A percentile compares a stretch with the other conserved stretches of the same genome.
Conservation (phyloP, 2,888 invertebrate species). For the Falcaria lacertinaria region DNA sequence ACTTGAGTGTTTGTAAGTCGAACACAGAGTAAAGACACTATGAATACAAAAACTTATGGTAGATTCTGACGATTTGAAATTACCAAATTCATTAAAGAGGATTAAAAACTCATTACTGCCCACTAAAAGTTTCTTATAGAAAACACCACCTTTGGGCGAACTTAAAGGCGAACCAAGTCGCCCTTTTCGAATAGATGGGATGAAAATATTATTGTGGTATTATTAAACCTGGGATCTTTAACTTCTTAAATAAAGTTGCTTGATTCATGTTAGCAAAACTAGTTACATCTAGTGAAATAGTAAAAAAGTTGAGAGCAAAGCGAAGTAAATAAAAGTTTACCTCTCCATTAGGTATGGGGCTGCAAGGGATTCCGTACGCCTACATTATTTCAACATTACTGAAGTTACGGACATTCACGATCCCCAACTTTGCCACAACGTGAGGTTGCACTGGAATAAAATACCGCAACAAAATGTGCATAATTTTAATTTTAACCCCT, state of each 20-base stretch:
- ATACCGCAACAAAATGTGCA: constrained; percentile 45
- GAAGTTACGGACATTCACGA: constrained; percentile 50
- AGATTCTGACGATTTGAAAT: no score
- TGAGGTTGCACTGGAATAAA: constrained; percentile 41
- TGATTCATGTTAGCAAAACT: neutral
- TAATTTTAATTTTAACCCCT: constrained; percentile 54
- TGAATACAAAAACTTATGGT: no score
- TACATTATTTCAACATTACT: constrained; percentile 65
- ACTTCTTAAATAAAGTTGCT: neutral
- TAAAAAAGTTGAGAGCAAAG: neutral
- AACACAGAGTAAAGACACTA: no score
- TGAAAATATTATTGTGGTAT: no score
- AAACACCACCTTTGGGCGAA: no score
- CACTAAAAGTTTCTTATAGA: no score
- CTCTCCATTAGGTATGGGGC: constrained; percentile 21
- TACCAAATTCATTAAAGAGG: no score
- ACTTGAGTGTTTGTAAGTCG: no score
- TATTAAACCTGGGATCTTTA: no score
- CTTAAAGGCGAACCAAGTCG: no score
- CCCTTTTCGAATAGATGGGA: no score
- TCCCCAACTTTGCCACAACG: constrained; percentile 43
- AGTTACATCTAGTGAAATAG: neutral
- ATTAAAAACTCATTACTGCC: no score
- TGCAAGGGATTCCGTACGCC: constrained; percentile 19
- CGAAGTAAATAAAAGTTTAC: constrained; percentile 31